These are phyloP conservation scores for Trichonephila clavipes DNA, from an alignment of 1,140 invertebrate species.

Conservation along the genomic window DNA sequence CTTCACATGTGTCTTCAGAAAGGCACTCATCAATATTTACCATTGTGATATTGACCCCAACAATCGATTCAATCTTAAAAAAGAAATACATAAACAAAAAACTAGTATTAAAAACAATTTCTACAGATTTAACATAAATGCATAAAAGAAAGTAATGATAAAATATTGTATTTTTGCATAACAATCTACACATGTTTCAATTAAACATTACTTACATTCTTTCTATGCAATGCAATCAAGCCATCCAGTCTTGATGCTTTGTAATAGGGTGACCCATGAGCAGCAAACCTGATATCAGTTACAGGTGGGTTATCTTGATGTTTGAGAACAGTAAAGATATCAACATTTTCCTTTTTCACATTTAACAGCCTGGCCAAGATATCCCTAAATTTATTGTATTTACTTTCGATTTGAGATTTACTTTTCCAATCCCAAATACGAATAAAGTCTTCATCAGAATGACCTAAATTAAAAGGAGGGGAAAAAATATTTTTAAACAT, in stretches of 20 bases:
- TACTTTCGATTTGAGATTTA: slow-evolving; percentile 90
- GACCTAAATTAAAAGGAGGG: slow-evolving; percentile 82
- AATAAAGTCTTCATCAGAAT: slow-evolving; percentile 97
- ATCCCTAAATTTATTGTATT: slow-evolving; percentile 92
- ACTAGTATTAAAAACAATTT: background rate
- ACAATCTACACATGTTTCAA: too few relatives aligned
- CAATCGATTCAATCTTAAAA: slow-evolving; percentile 91
- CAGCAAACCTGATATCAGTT: slow-evolving; percentile 96
- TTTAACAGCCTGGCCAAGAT: slow-evolving; percentile 90
- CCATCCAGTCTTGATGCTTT: slow-evolving; percentile 96
- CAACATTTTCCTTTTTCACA: slow-evolving; percentile 93
- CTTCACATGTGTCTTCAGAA: slow-evolving; percentile 97
- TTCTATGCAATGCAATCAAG: slow-evolving; percentile 94
- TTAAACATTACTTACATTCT: slow-evolving; percentile 84
- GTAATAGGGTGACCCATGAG: slow-evolving; percentile 97
- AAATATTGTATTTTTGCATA: background rate
- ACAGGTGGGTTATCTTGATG: slow-evolving; percentile 91
- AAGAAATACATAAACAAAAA: background rate
- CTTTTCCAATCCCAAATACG: slow-evolving; percentile 94
- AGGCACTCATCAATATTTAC: slow-evolving; percentile 98
- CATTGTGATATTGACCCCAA: slow-evolving; percentile 98
- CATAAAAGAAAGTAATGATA: background rate
- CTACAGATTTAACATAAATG: too few relatives aligned
- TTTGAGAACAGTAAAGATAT: slow-evolving; percentile 96
- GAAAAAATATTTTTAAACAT: background rate